Evolutionary conservation across 2,113 vertebrate genomes (phyloP), one percentile per base, ranked within the genome.

Genomic region (Psephotus haematonotus): DNA sequence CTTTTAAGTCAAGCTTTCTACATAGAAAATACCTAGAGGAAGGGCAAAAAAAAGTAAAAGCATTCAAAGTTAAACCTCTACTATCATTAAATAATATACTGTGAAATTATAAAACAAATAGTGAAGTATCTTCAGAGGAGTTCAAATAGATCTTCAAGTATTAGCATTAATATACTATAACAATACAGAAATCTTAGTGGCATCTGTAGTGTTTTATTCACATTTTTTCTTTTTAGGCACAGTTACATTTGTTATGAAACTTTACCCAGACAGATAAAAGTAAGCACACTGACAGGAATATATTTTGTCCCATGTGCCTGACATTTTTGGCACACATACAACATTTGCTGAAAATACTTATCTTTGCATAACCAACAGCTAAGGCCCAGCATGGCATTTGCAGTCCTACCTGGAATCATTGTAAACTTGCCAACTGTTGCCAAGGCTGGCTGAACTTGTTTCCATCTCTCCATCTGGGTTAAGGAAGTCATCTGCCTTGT

Each of bases 361-460:
- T 77, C n/a, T 46, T 46, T 59, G 29, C 35, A 52, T 39, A 84
- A 50, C 7, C 17, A 81, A 46, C 16, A 76, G 4, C 22, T 69
- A 69, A 80, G 33, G 28, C 13, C 44, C 60, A 27, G 44, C 2
- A 57, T 31, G 14, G 28, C 3, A 1, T 3, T 4, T 67, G 49
- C 44, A 50, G 17, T 88, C 94, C 25, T 93, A 98, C 98, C 93
- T 96, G 75, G 97, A 95, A 65, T 96, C 95, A 28, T 98, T 97
- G 76, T 92, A 88, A 63, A 97, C 95, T 57, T 97, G 97, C 98
- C 98, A 98, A 5, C 97, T 98, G 95, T 97, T 97, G 52, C 98
- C 98, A 72, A 98, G 82, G 72, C 92, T 97, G 52, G 86, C 37
- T 0, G 97, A 98, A 33, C 97, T 82, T 44, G 92, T 19, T 82